A percentile compares a stretch with the other conserved stretches of the same genome.
Evolutionary conservation across 2,797 vertebrate genomes (phyloP).

Genomic region (Acanthurus leucopareius): DNA sequence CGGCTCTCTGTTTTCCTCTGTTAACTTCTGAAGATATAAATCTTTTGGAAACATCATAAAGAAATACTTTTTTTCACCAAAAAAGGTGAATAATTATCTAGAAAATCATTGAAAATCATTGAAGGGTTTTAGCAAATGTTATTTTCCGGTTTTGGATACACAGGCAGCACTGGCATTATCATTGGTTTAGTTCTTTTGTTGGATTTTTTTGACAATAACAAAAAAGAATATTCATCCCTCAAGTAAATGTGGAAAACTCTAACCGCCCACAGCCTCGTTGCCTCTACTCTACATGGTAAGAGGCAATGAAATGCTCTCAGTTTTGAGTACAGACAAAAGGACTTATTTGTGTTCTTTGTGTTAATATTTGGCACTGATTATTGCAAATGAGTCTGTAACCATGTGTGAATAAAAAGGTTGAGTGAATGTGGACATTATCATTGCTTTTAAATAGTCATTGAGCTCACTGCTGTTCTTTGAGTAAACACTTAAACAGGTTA

Average conservation of each 20-base stretch:
- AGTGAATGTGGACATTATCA: not conserved
- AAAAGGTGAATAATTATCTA: too few species aligned
- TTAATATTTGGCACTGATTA: not conserved
- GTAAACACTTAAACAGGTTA: conserved; percentile 10
- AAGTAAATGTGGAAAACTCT: too few species aligned
- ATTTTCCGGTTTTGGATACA: not conserved
- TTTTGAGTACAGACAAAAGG: not conserved
- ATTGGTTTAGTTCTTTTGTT: not conserved
- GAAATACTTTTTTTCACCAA: not conserved
- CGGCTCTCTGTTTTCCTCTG: not conserved
- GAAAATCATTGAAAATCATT: not conserved
- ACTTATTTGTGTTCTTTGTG: not conserved
- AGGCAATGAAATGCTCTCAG: not conserved
- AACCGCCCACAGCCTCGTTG: too few species aligned
- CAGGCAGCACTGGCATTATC: not conserved
- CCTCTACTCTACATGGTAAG: too few species aligned
- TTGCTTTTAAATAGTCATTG: not conserved
- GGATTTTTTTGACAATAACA: not conserved
- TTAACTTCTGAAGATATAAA: not conserved
- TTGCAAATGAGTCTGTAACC: not conserved
- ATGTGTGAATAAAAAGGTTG: conserved; percentile 15
- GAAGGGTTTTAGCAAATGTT: too few species aligned
- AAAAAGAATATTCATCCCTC: too few species aligned
- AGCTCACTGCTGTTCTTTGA: not conserved
- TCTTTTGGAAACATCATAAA: not conserved